Evolutionary conservation across 2,888 invertebrate genomes (phyloP), one percentile per base, ranked within the genome.

Genomic region (Drosophila melanosoma): DNA sequence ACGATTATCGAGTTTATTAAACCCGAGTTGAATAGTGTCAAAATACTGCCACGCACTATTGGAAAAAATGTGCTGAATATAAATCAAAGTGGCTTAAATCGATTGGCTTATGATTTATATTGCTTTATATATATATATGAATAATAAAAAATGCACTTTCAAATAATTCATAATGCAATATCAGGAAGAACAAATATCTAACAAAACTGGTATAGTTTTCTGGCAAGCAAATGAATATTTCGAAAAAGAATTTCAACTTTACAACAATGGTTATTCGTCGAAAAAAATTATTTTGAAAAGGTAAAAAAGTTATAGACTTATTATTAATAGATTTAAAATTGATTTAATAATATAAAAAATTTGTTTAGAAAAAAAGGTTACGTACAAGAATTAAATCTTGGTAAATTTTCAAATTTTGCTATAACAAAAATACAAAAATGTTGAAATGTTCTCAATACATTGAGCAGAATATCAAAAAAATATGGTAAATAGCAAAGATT

Each of bases 21-120:
- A 29, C 66, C 53, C 49, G 61, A 36, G 56, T 3, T 26, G 58
- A 77, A 64, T 59, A 62, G 74, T 74, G 69, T 74, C 74, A 23
- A 45, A 23, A 79, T 26, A 69, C 62, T 56, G 23, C 17, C 26
- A 49, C 26, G 26, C 49, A 49, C 49, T 17, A 29, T 49, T 26
- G 17, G 49, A 17, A 17, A 29, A 29, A 29, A 45, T 8, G 15
- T 8, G 23, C 45, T 23, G 45, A 15, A 23, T 1, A 45, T 23
- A 45, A 45, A 45, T 45, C 23, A 45, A 15, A 23, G 7, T 23
- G 45, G 15, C 8, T 45, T 45, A 17, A 23, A 23, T 20, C 42
- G 42, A 45, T 45, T 45, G 20, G 20, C 4, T 3, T 12, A 12
- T 15, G 45, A 45, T 45, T 45, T 20, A 20, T 20, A n/a, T n/a